phyloP scores from a whole-genome alignment of 2,113 vertebrate species.

The Chloropsis hardwickii region DNA sequence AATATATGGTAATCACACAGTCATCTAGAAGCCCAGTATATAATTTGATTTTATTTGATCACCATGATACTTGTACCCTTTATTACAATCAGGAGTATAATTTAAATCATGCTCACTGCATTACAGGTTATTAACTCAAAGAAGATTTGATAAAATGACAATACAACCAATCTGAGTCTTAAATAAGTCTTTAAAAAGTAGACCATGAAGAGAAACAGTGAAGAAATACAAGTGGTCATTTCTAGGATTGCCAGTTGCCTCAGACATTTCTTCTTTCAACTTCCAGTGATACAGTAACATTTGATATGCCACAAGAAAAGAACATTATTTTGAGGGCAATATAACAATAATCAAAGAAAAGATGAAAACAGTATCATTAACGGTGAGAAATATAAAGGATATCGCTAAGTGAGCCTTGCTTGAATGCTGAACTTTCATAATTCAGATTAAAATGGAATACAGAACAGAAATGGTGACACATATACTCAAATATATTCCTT shows the following conservation, averaged over 20 bases:
- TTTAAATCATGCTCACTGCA: conserved; percentile 27
- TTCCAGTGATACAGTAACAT: not conserved
- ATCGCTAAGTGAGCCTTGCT: not conserved
- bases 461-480: not conserved
- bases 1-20: not conserved
- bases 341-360: not conserved
- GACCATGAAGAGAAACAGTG: not conserved
- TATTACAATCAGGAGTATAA: not conserved
- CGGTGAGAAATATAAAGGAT: not conserved
- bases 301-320: not conserved
- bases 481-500: not conserved
- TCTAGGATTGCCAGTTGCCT: not conserved
- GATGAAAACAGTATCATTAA: not conserved
- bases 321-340: not conserved
- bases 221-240: not conserved
- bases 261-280: not conserved
- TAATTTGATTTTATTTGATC: conserved; percentile 44
- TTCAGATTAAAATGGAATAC: not conserved
- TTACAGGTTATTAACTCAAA: conserved; percentile 40
- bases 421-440: not conserved
- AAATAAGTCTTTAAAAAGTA: conserved; percentile 8
- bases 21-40: not conserved
- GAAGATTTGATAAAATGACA: conserved; percentile 35
- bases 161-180: not conserved
- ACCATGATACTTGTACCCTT: not conserved